These are phyloP conservation scores for Brachyptera risi DNA, from an alignment of 2,888 invertebrate genomes.

Conservation along the genomic window DNA sequence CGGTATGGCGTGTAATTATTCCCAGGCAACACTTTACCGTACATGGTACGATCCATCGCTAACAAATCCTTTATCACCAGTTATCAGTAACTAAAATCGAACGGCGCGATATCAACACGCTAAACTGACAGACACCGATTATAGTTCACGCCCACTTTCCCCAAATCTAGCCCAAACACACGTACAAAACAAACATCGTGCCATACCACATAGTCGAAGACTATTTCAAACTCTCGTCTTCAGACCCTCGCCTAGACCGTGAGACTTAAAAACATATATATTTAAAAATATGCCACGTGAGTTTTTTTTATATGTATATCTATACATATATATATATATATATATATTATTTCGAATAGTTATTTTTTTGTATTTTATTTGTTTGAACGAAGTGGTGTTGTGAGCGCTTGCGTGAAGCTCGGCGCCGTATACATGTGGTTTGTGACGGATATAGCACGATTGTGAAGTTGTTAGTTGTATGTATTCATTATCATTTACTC, in stretches of 20 bases:
- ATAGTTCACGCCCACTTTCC: not conserved
- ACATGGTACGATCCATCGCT: constrained; percentile 85
- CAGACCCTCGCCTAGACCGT: constrained; percentile 15
- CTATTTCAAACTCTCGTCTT: not conserved
- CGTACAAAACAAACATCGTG: not conserved
- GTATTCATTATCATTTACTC: too few relatives aligned
- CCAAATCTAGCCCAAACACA: not conserved
- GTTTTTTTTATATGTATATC: too few relatives aligned
- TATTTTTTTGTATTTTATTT: constrained; percentile 19
- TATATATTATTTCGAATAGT: constrained; percentile 10
- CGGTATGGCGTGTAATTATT: constrained; percentile 76
- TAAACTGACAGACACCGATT: not conserved
- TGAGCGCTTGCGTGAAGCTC: not conserved
- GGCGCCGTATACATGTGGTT: constrained; percentile 16
- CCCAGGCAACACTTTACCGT: constrained; percentile 80
- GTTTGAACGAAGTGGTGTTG: not conserved
- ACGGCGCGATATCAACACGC: too few relatives aligned
- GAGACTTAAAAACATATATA: constrained; percentile 9
- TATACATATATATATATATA: too few relatives aligned
- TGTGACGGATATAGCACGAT: constrained; percentile 21
- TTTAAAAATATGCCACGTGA: not conserved
- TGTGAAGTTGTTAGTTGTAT: too few relatives aligned
- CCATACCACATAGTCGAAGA: too few relatives aligned
- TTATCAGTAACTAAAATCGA: not conserved
- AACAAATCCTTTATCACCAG: not conserved